Evolutionary conservation across 2,797 vertebrate genomes (phyloP).

Genomic region (Cyclura pinguis): DNA sequence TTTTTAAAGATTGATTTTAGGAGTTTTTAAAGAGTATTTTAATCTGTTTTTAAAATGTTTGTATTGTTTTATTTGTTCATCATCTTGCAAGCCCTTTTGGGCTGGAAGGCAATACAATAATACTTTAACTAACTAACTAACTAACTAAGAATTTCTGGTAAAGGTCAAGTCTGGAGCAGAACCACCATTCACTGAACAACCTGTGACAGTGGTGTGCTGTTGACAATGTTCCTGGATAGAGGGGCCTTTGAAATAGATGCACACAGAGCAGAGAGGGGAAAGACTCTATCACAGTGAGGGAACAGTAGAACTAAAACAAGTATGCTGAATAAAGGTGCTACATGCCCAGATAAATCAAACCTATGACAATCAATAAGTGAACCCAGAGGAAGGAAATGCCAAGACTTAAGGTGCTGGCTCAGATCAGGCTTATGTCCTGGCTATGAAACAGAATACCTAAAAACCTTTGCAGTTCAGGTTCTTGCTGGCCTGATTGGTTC

Average conservation of each 20-base stretch:
- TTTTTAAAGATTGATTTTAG: too few species aligned
- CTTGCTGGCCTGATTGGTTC: background rate
- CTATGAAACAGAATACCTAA: conserved; percentile 1
- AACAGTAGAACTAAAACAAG: background rate
- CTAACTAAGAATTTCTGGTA: too few species aligned
- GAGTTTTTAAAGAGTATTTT: too few species aligned
- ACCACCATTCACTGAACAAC: too few species aligned
- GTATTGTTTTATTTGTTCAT: too few species aligned
- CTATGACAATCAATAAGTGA: conserved; percentile 19
- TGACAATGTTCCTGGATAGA: background rate
- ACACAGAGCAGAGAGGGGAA: conserved; percentile 17
- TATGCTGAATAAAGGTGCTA: background rate
- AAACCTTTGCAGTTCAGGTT: background rate
- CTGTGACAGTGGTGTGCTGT: background rate
- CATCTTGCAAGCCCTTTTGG: too few species aligned
- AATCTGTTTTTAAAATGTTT: too few species aligned
- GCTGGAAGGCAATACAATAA: too few species aligned
- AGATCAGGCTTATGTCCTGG: conserved; percentile 14
- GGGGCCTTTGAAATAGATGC: background rate
- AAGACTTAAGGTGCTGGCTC: background rate
- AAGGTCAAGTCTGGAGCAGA: background rate
- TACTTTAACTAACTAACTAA: too few species aligned
- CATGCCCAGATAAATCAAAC: conserved; percentile 9
- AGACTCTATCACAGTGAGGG: background rate
- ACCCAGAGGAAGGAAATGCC: conserved; percentile 28